These are phyloP conservation scores for Bubalus kerabau DNA, from an alignment of 2,113 vertebrate genomes.

Conservation along the genomic window DNA sequence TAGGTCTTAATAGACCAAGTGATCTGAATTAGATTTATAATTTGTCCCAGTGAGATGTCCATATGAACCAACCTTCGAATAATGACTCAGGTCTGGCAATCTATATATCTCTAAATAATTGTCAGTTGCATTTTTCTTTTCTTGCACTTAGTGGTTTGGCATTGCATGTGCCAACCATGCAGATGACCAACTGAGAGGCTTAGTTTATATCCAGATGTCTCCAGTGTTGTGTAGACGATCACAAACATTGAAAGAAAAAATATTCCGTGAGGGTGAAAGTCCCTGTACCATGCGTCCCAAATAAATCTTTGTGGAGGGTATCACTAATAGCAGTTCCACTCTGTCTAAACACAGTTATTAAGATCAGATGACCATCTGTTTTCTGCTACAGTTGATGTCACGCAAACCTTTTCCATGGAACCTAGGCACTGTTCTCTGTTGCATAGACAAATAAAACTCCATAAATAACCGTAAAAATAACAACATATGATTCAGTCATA, in stretches of 20 bases:
- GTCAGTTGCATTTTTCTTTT: not conserved
- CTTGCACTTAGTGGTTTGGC: not conserved
- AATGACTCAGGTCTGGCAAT: not conserved
- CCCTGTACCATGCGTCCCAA: constrained; percentile 13
- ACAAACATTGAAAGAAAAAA: constrained; percentile 21
- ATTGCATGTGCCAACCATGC: not conserved
- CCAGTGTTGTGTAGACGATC: not conserved
- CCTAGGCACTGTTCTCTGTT: constrained; percentile 11
- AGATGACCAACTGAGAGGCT: not conserved
- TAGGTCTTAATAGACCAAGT: not conserved
- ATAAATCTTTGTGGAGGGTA: constrained; percentile 48
- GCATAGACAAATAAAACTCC: not conserved
- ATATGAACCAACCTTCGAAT: not conserved
- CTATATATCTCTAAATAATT: not conserved
- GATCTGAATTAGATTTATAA: not conserved
- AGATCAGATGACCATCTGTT: constrained; percentile 70
- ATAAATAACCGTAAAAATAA: constrained; percentile 49
- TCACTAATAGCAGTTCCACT: constrained; percentile 46
- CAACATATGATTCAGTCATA: constrained; percentile 10
- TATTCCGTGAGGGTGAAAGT: constrained; percentile 8
- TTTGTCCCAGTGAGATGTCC: not conserved
- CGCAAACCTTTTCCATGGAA: constrained; percentile 40
- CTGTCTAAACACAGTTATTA: constrained; percentile 60
- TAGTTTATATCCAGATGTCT: constrained; percentile 19
- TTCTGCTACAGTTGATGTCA: constrained; percentile 52